Base-by-base conservation (phyloP, 2,797 vertebrate genomes). In the Orestias chungarensis region DNA sequence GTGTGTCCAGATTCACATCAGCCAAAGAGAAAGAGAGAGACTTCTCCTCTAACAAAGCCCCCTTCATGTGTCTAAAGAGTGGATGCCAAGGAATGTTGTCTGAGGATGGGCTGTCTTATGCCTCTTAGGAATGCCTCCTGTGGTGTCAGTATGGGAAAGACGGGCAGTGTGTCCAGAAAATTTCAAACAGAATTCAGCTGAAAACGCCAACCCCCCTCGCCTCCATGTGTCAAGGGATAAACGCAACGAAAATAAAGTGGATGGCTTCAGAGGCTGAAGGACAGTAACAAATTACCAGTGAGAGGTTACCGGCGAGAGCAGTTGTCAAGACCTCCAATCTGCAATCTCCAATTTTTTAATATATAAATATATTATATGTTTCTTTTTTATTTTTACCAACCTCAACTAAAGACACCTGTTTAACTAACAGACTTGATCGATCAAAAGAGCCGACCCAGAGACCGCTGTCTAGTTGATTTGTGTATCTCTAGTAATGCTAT, bases 41-140 rank as follows among this genome's bases (percentile, higher is more conserved):
- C 73, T 82, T 78, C 82, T 87, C 78, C 66, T 81, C 76, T 82
- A 91, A 92, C 93, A 94, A 93, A 94, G 92, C 89, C 23, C 78
- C 88, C 88, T 93, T 93, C 91, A 93, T 93, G 88, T 85, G 82
- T 89, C 86, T 87, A 86, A 66, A 89, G 88, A 88, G 82, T 66
- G 40, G 62, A 87, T 89, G 87, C 91, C 90, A 90, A 92, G 88
- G 91, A 93, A 93, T 94, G 88, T 85, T 82, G 88, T 89, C 85
- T 86, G 86, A 93, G 89, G 87, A 92, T 82, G 89, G 89, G 87
- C 88, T 72, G 85, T 91, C 81, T 88, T 86, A 82, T 75, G 84
- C 86, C 83, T 83, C 79, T 76, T 74, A 85, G 90, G 90, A 93
- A 93, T 92, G 88, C 82, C 81, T 84, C 67, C 70, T 81, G 42